Conservation (phyloP, 2,113 vertebrate genomes). For the Paracanthobrama guichenoti region DNA sequence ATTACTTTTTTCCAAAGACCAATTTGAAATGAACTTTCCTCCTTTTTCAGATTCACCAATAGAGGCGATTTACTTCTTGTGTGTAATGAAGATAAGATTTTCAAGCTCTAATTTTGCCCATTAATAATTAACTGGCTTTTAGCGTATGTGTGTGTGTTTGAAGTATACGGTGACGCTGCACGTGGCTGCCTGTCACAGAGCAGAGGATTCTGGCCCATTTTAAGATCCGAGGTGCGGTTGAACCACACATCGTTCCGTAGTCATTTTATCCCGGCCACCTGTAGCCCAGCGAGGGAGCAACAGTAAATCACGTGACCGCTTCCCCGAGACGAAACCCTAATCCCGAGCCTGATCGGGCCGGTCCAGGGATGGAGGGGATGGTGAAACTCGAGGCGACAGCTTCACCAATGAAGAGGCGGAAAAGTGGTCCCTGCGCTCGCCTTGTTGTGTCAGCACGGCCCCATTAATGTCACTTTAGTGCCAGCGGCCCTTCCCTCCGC, state of each 20-base stretch:
- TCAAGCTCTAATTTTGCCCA: conserved; percentile 71
- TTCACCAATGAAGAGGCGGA: conserved; percentile 78
- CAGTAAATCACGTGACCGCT: conserved; percentile 81
- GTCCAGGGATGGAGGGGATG: conserved; percentile 66
- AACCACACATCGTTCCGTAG: conserved; percentile 62
- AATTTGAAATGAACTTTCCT: conserved; percentile 36
- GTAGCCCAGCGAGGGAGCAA: conserved; percentile 71
- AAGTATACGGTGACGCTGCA: conserved; percentile 71
- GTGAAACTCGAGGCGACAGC: conserved; percentile 76
- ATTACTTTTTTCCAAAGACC: not conserved
- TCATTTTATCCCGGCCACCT: conserved; percentile 72
- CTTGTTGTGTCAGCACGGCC: conserved; percentile 80
- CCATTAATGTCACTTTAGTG: conserved; percentile 84
- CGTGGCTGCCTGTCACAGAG: conserved; percentile 69
- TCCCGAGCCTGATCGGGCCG: conserved; percentile 68
- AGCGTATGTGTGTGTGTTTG: conserved; percentile 72
- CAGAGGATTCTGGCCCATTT: conserved; percentile 59
- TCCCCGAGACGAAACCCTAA: conserved; percentile 75
- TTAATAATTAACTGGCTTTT: conserved; percentile 73
- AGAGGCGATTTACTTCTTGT: conserved; percentile 72
- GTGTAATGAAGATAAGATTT: conserved; percentile 74
- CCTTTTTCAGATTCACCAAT: conserved; percentile 70
- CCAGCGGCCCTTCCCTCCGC: conserved; percentile 67
- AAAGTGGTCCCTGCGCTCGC: conserved; percentile 76
- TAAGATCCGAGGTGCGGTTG: conserved; percentile 62